Base-by-base conservation (phyloP, 2,888 invertebrate species). In the Sinopyrophorus schimmeli region DNA sequence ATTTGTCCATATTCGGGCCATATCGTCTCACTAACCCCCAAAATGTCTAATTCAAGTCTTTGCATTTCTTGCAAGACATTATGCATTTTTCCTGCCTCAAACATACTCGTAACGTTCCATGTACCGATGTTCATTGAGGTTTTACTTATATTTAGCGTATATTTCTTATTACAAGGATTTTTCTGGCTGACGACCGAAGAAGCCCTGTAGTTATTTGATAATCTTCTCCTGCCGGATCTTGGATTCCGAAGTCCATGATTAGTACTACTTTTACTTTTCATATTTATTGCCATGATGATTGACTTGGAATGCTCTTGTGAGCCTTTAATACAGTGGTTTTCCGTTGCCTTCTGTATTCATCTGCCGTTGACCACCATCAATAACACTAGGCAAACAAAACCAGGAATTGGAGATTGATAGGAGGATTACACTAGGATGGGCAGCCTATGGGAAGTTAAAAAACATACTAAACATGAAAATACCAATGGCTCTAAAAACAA, bases 31-130 rank as follows among this genome's bases (percentile, higher is more conserved):
- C 41, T 47, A n/a, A 47, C 24, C 23, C 47, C 46, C 31, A 51
- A 27, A 16, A 47, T 47, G 14, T 41, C 17, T 5, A 51, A 14
- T 9, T 42, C 42, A 16, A 54, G 37, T 39, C 54, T 37, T 23
- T 51, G 31, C 42, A 47, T 47, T 46, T 54, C 54, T 18, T 47
- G 31, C n/a, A 44, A 31, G 10, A 48, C 10, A 10, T 54, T 48
- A 17, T 54, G 38, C 4, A 24, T 18, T 35, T 47, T 54, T 12
- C 51, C 54, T 3, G 37, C 39, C 12, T 38, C 18, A 17, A 15
- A 47, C 21, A 54, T 30, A 17, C 27, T 46, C 18, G 34, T 17
- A 14, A 53, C 46, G 31, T 53, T 46, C 46, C 44, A 53, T 16
- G 53, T 40, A 7, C 18, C 41, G 17, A 54, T 54, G 9, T 20